Percentiles rank a stretch among this genome's conserved stretches.
These are phyloP conservation scores for Muschampia plurimacula DNA, from an alignment of 2,888 invertebrate genomes.

Conservation along the genomic window DNA sequence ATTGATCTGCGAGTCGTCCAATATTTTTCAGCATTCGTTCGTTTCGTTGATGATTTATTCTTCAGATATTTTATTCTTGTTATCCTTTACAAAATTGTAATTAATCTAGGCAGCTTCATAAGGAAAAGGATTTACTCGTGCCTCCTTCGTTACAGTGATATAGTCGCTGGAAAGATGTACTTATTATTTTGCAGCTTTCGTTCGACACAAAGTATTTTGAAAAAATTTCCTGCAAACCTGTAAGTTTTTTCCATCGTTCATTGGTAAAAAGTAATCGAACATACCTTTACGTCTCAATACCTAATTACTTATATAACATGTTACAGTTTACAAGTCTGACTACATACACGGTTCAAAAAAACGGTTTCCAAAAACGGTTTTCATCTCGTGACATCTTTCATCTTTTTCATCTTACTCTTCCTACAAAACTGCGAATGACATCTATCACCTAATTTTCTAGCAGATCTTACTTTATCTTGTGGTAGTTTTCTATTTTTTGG, in stretches of 20 bases:
- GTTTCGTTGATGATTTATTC: too few species aligned
- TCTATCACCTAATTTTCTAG: not conserved
- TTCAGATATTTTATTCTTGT: too few species aligned
- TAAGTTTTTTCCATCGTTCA: constrained; percentile 23
- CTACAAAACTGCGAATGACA: constrained; percentile 18
- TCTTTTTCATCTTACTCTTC: constrained; percentile 22
- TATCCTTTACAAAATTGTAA: too few species aligned
- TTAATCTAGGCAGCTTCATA: too few species aligned
- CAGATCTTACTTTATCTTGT: not conserved
- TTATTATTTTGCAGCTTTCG: too few species aligned
- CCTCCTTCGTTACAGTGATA: too few species aligned
- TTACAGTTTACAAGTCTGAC: constrained; percentile 43
- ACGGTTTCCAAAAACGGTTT: constrained; percentile 44
- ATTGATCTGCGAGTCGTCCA: too few species aligned
- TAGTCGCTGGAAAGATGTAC: too few species aligned
- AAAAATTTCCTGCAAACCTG: constrained; percentile 46
- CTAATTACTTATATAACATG: constrained; percentile 41
- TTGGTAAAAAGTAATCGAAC: constrained; percentile 42
- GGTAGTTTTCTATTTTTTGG: not conserved
- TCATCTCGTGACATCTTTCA: constrained; percentile 20
- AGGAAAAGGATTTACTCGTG: too few species aligned
- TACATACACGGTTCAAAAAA: constrained; percentile 46
- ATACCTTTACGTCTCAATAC: constrained; percentile 42
- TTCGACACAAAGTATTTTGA: constrained; percentile 39
- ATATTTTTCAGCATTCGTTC: too few species aligned